Base-by-base conservation (phyloP, 30 jellyfish, hydroid and myxozoan genomes). In the Pelagia noctiluca region DNA sequence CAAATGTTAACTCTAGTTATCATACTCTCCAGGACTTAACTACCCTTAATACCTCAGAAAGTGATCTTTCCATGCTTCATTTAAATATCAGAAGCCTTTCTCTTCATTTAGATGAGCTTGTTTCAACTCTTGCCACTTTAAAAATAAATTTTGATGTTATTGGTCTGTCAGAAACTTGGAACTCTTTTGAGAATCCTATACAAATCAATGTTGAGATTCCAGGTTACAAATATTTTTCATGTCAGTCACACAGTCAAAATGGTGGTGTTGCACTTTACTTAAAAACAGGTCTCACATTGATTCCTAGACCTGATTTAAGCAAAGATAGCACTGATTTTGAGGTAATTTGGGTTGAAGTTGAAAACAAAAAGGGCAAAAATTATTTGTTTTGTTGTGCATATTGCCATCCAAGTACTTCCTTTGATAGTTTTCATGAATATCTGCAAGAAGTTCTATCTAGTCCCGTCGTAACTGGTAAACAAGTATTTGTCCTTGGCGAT, bases 91-190 rank as follows among this genome's bases (percentile, higher is more conserved):
- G 87, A 32, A 79, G 82, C 63, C 90, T 79, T 42, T 60, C 82
- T 65, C 49, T 61, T 29, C 82, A 79, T 47, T 37, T 16, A 53
- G 90, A 79, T 79, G 90, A 79, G 46, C 73, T 79, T 35, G 69
- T 62, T 63, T 34, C 23, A 33, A 31, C 50, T 18, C 69, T 53
- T 28, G 57, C 81, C 50, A 42, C 67, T 35, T 24, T 34, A n/a
- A 77, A 62, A 79, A 38, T 79, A 24, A 60, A 37, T 38, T 62
- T 79, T 62, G 90, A 79, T 79, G 68, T 79, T 47, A 60, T 62
- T 28, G 82, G 90, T 34, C 46, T 79, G 31, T 79, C 90, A 53
- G 90, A 79, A 47, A 62, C 60, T 13, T 79, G 82, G 90, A 38
- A 79, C 31, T 47, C 66, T 34, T 24, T 63, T 61, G 77, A 79